These are phyloP conservation scores for Plutella xylostella DNA, from an alignment of 2,888 invertebrate species.

Conservation along the genomic window DNA sequence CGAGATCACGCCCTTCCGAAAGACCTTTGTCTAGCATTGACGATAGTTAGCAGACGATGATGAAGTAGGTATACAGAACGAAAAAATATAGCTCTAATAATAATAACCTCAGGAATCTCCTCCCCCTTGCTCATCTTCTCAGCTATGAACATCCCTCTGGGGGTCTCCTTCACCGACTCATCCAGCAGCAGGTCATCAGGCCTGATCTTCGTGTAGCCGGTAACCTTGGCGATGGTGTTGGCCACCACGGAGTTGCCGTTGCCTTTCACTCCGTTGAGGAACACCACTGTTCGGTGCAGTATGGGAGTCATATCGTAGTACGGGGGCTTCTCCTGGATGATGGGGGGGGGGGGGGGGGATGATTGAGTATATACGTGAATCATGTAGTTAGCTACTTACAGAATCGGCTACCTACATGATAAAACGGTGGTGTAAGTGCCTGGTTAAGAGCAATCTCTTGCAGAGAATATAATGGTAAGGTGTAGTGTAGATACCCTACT, in stretches of 20 bases:
- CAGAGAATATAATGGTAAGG: no score
- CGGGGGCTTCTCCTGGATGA: neutral
- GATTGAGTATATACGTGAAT: no score
- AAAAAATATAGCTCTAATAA: no score
- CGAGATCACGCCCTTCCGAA: neutral
- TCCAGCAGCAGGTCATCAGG: slow-evolving; percentile 58
- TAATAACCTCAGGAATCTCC: slow-evolving; percentile 50
- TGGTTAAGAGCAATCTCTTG: no score
- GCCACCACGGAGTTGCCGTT: slow-evolving; percentile 63
- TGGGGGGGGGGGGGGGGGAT: no score
- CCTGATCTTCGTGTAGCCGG: slow-evolving; percentile 56
- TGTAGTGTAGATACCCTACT: no score
- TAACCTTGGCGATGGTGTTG: slow-evolving; percentile 53
- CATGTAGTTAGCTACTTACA: no score
- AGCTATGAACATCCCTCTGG: slow-evolving; percentile 57
- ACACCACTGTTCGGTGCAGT: slow-evolving; percentile 54
- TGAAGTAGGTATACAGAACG: no score
- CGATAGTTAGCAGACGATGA: no score
- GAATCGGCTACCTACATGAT: no score
- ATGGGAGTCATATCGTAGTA: slow-evolving; percentile 59
- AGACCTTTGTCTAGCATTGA: neutral
- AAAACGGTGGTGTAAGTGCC: no score
- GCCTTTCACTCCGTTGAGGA: slow-evolving; percentile 62
- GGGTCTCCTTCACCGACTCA: slow-evolving; percentile 58
- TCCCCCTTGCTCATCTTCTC: slow-evolving; percentile 52